Base-by-base conservation (phyloP, 2,888 invertebrate genomes). In the Xestoiulus laeticollis region DNA sequence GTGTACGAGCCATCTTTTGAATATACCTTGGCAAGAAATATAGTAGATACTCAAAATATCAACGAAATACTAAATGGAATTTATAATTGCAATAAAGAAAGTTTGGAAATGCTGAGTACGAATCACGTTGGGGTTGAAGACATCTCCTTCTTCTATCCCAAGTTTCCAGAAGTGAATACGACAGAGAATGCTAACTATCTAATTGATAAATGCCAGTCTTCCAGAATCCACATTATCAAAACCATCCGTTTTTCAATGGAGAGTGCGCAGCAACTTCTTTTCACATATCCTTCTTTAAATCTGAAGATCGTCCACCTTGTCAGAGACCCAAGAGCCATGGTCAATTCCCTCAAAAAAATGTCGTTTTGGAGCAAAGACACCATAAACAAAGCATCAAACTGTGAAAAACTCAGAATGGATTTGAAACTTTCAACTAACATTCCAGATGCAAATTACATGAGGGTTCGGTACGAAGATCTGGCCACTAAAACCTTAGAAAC, bases 1-100 rank as follows among this genome's bases (percentile, higher is more conserved):
- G 88, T 88, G 44, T 88, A 88, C 38, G 88, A 88, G 30, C 88
- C 88, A 14, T 68, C 88, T 5, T 88, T 85, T 82, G 53, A 59
- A n/a, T 83, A 84, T 38, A 78, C 33, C 0, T 6, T 83, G 8
- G 32, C 32, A 8, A 22, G 22, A 22, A 33, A 26, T 12, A 43
- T 44, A 68, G 2, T n/a, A 59, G 53, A 59, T n/a, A 6, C 53
- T 59, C n/a, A 59, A n/a, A 59, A 59, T 19, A n/a, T n/a, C 53
- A 19, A 5, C 19, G 53, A 59, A 59, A 59, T 59, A n/a, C 8
- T 88, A 16, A 19, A 38, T 22, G 33, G 43, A 19, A 19, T 88
- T 14, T 85, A 86, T 26, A 22, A 59, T 19, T 88, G 88, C 32
- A 84, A 88, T n/a, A 3, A 33, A 6, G 16, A 38, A 26, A 33